A percentile compares a stretch with the other conserved stretches of the same genome.
These are phyloP conservation scores for Diadophis punctatus DNA, from an alignment of 2,113 vertebrate genomes.

Conservation along the genomic window DNA sequence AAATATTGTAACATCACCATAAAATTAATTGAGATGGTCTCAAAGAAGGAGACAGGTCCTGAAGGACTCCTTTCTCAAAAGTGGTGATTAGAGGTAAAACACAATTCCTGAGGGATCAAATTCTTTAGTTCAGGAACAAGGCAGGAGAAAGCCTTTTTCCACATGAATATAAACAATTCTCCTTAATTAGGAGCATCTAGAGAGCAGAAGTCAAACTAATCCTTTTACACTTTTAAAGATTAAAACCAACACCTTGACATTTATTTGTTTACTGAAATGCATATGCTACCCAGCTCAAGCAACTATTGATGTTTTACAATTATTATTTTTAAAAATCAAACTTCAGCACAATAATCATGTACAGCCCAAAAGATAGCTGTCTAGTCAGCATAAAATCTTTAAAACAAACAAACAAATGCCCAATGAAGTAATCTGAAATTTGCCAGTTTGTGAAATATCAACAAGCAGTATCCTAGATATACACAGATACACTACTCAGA, in stretches of 20 bases:
- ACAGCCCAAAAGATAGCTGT: neutral
- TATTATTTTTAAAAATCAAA: neutral
- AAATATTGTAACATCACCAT: neutral
- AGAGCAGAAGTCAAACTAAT: neutral
- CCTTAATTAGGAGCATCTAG: neutral
- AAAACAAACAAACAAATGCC: neutral
- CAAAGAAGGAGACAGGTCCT: neutral
- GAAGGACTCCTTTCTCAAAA: neutral
- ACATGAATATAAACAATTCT: neutral
- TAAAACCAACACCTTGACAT: neutral
- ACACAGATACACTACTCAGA: neutral
- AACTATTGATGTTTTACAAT: neutral
- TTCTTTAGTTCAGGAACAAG: neutral
- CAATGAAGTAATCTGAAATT: neutral
- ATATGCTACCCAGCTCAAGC: neutral
- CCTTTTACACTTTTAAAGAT: neutral
- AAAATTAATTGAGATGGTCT: neutral
- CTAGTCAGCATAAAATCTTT: neutral
- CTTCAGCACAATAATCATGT: neutral
- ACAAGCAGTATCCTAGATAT: neutral
- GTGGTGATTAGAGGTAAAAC: neutral
- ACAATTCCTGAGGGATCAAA: neutral
- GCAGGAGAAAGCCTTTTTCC: neutral
- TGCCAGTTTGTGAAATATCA: neutral
- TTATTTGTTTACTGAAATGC: neutral